Evolutionary conservation across 53 echinoderm and acorn worm species (phyloP), one percentile per base, ranked within the genome.

Genomic region (Patiria pectinifera): DNA sequence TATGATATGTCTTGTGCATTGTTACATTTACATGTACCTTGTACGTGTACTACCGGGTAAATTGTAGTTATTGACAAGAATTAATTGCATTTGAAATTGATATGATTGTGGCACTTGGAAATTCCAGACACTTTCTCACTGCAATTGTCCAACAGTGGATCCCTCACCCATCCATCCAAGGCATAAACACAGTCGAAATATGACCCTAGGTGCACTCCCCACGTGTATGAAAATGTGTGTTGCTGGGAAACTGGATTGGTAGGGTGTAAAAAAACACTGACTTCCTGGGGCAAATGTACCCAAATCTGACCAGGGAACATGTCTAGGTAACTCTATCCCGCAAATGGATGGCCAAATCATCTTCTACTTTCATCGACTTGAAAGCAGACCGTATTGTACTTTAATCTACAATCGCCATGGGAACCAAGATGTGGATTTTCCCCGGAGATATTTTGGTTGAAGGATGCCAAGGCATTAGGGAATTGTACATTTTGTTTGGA

Each of bases 401-500:
- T 35, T 45, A 72, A 19, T 48, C 74, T 48, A 10, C 76, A 16
- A 78, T 87, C 44, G 78, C 87, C 78, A 87, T 87, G 87, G 87
- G 77, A 77, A 87, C 87, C 61, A 22, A 76, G 74, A 4, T 86
- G 53, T 58, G 86, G 86, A 48, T 86, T 86, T 86, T 72, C 74
- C 86, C 45, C 9, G 86, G 74, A 72, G 86, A 86, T 74, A 86
- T 86, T 71, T 48, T 86, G 71, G 59, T 58, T 74, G 86, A 45
- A 58, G 48, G 86, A 45, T 59, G 87, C 87, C 59, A 58, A 53
- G 15, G 77, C 87, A 87, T 87, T 87, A 78, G 87, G 78, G 87
- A 87, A 87, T 87, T 74, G 76, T 69, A 76, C 86, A 46, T 74
- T 77, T 78, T 87, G 87, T 87, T 87, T 87, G 78, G 87, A 87